Evolutionary conservation across 2,888 invertebrate species (phyloP).

Genomic region (Platycheirus albimanus): DNA sequence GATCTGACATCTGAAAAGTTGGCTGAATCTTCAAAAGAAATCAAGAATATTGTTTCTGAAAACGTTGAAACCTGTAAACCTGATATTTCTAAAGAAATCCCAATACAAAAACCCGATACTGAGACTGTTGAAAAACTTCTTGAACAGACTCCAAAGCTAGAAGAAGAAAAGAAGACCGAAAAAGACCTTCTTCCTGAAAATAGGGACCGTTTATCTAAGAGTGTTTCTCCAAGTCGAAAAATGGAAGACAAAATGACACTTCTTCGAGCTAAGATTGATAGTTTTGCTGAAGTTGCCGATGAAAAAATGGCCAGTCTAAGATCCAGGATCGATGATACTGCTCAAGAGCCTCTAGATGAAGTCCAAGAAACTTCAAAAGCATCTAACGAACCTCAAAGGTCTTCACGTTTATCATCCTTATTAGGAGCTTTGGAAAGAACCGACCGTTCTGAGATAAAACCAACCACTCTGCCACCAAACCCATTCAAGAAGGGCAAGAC

Average conservation of each 20-base stretch:
- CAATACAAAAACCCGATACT: background rate
- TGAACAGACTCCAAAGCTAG: too few species aligned
- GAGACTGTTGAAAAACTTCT: too few species aligned
- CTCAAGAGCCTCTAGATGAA: background rate
- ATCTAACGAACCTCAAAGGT: background rate
- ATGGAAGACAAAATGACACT: slow-evolving; percentile 45
- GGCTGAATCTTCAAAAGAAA: background rate
- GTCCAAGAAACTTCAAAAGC: background rate
- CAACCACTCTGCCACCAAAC: slow-evolving; percentile 28
- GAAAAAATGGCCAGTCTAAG: slow-evolving; percentile 56
- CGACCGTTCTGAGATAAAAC: background rate
- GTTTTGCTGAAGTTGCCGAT: slow-evolving; percentile 65
- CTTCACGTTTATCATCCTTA: background rate
- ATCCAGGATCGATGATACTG: slow-evolving; percentile 43
- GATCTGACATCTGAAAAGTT: background rate
- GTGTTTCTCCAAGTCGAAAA: slow-evolving; percentile 45
- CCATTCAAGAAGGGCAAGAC: background rate
- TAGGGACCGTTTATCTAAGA: slow-evolving; percentile 34
- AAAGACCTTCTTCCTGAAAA: background rate
- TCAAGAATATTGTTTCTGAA: background rate
- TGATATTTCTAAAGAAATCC: background rate
- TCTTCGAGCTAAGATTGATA: slow-evolving; percentile 63
- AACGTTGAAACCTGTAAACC: background rate
- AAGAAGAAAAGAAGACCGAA: too few species aligned
- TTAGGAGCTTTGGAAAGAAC: background rate